Evolutionary conservation across 2,797 vertebrate species (phyloP), one percentile per base, ranked within the genome.

Genomic region (Carcharodon carcharias): DNA sequence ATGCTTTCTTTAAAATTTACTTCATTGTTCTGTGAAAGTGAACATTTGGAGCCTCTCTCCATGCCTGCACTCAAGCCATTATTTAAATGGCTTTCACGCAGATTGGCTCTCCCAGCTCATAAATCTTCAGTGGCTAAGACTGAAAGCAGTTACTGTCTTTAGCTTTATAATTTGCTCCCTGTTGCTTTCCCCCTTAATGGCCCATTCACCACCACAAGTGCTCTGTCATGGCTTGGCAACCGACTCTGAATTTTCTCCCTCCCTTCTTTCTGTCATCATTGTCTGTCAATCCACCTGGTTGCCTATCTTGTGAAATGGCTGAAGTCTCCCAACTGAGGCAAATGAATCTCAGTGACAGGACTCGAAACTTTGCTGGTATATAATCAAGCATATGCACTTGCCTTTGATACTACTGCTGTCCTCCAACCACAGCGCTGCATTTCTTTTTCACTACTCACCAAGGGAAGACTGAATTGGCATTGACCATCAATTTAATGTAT

Each of bases 21-120:
- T 56, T 71, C 69, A 95, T 95, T 95, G 50, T 95, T 73, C 54
- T 73, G 67, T 71, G 94, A 95, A 35, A 21, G 14, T 95, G 94
- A 95, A 93, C 91, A 93, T 56, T 56, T 73, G 67, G 40, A 77
- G 94, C 54, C 69, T 95, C 94, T 31, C 94, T 21, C 54, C 69
- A 73, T 6, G 71, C 69, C 45, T 50, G 28, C 45, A 35, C 12
- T 95, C 67, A 71, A 95, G 67, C 45, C 28, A 54, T 35, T 50
- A 28, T 71, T 71, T 77, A 31, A 61, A 71, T 95, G 93, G 93
- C 67, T 95, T 92, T n/a, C 18, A 21, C 40, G 61, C 40, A 69
- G 93, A 35, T 54, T 16, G 31, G 69, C 69, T 95, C 94, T 95
- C 45, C 94, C 69, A 54, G 50, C 23, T 31, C 67, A 58, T n/a